Conservation (phyloP, 2,888 invertebrate species). For the Thecocarcelia acutangulata region DNA sequence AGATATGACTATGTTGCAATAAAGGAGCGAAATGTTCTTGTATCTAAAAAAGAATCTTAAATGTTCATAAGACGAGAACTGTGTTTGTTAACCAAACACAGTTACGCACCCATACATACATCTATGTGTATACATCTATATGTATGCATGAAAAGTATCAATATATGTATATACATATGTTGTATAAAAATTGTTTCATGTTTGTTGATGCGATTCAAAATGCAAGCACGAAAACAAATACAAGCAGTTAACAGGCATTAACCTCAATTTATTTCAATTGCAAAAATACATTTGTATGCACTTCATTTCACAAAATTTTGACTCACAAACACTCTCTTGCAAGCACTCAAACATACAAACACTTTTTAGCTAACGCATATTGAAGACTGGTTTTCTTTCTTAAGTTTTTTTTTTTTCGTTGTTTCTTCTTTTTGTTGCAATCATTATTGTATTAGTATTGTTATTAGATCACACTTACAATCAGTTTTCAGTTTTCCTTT, state of each 20-base stretch:
- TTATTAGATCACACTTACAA: constrained; percentile 58
- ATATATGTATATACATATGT: neutral
- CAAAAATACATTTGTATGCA: constrained; percentile 44
- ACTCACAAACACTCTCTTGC: neutral
- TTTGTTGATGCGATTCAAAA: constrained; percentile 16
- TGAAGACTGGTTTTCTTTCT: constrained; percentile 8
- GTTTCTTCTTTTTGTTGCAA: constrained; percentile 27
- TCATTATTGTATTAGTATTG: constrained; percentile 57
- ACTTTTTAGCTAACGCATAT: constrained; percentile 12
- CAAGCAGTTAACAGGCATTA: constrained; percentile 65
- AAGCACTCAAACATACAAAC: neutral
- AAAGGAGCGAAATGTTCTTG: too few species aligned
- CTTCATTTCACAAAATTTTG: constrained; percentile 42
- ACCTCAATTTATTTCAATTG: constrained; percentile 65
- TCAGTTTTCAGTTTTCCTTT: constrained; percentile 48
- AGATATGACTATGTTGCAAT: too few species aligned
- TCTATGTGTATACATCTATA: neutral
- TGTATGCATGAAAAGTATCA: constrained; percentile 5
- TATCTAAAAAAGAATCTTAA: constrained; percentile 22
- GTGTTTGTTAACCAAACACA: neutral
- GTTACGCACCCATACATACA: neutral
- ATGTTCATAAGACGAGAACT: constrained; percentile 24
- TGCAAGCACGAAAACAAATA: constrained; percentile 19
- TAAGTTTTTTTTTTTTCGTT: too few species aligned
- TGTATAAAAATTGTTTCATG: constrained; percentile 11